Evolutionary conservation across 2,113 vertebrate species (phyloP), one percentile per base, ranked within the genome.

Genomic region (Cacatua alba): DNA sequence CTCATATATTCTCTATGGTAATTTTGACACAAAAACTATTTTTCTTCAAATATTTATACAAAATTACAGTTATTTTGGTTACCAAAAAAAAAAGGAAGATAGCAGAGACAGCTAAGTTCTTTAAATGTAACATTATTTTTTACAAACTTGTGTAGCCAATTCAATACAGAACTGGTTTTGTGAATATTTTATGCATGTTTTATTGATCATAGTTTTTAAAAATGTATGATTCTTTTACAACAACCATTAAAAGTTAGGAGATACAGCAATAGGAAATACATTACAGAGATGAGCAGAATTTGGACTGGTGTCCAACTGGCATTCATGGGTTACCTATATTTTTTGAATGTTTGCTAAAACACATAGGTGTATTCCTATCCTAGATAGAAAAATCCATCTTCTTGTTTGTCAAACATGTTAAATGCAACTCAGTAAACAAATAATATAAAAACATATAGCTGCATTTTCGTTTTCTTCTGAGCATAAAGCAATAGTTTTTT

Each of bases 351-450:
- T 88, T 64, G 46, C 31, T 75, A 53, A 70, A 86, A 62, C 11
- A 41, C 7, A 19, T 37, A 72, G 35, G 6, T 11, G 16, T 9
- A 43, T 85, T n/a, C 43, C 8, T 62, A 52, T 15, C 7, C 13
- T 67, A 39, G 72, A 18, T 4, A 55, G 49, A 20, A 88, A 88
- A 88, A 94, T 78, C 21, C 26, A 87, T 51, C 41, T 83, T 93
- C 13, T 28, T 94, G 12, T 64, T 59, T 88, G 67, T 88, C 37
- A 84, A 71, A 23, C 11, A 29, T 78, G 46, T 92, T 97, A 94
- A 97, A 77, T 81, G 87, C 72, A 65, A 83, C 51, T 92, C 10
- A 48, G 25, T 74, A 96, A 97, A 90, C 37, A 96, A 96, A 70
- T 74, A 85, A 78, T 88, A 88, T 64, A 92, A 90, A 83, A 92